phyloP scores from a whole-genome alignment of 2,113 vertebrate species.

The Plecturocebus donacophilus region DNA sequence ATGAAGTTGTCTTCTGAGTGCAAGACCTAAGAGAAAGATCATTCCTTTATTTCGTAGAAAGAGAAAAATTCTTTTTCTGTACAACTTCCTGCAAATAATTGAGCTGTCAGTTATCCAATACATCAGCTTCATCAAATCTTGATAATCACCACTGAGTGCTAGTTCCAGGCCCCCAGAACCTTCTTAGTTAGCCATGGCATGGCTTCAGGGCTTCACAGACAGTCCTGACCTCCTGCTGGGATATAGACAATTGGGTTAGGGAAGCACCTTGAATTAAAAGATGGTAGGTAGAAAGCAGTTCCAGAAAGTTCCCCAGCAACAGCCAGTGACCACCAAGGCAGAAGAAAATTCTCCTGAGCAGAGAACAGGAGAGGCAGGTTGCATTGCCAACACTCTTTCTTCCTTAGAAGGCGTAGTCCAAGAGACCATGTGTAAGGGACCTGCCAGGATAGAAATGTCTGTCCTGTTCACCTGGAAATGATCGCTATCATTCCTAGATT shows the following conservation, averaged over 20 bases:
- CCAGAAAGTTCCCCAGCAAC: background rate
- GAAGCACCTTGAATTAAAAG: background rate
- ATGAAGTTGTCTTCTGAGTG: constrained; percentile 15
- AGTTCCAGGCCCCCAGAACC: background rate
- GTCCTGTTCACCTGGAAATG: background rate
- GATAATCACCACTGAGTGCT: background rate
- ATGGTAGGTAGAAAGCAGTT: background rate
- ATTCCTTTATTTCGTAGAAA: background rate
- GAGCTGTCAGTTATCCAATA: background rate
- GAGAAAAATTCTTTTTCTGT: background rate
- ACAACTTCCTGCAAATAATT: background rate
- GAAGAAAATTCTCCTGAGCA: background rate
- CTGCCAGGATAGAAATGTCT: background rate
- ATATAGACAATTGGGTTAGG: background rate
- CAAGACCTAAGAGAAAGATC: background rate
- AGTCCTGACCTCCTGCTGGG: background rate
- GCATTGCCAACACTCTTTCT: background rate
- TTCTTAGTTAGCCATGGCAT: background rate
- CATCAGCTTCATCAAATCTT: background rate
- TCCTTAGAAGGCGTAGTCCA: background rate
- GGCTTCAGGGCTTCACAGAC: background rate
- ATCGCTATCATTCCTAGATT: background rate
- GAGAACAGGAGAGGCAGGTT: background rate
- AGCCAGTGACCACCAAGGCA: background rate
- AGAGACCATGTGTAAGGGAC: background rate